Evolutionary conservation across 2,113 vertebrate genomes (phyloP).

Genomic region (Engystomops pustulosus): DNA sequence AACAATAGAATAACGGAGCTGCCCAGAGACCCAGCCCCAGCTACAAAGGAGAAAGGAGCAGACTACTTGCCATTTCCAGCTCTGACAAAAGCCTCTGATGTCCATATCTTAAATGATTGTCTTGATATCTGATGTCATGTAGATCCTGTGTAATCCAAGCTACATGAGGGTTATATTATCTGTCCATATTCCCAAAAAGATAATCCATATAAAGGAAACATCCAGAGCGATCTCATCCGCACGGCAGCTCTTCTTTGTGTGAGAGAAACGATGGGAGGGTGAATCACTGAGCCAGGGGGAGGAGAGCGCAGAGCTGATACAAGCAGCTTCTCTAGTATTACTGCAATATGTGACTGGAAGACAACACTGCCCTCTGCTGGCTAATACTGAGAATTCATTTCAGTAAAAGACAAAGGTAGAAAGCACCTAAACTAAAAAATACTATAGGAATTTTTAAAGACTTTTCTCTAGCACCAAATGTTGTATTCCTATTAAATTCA

Average conservation of each 20-base stretch:
- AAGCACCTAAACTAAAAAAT: too few relatives aligned
- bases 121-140: neutral
- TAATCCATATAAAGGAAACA: constrained; percentile 58
- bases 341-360: neutral
- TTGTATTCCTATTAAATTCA: too few relatives aligned
- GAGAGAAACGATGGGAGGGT: constrained; percentile 68
- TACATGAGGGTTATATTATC: neutral
- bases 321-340: constrained; percentile 65
- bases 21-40: constrained; percentile 23
- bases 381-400: neutral
- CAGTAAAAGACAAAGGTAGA: too few relatives aligned
- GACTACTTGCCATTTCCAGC: constrained; percentile 58
- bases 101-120: constrained; percentile 70
- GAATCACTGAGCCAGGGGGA: constrained; percentile 71
- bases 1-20: constrained; percentile 73
- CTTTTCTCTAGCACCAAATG: too few relatives aligned
- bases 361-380: neutral
- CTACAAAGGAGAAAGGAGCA: constrained; percentile 35
- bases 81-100: constrained; percentile 66
- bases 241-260: constrained; percentile 50
- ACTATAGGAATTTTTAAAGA: too few relatives aligned
- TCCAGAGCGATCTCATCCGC: too few relatives aligned
- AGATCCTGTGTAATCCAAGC: constrained; percentile 37
- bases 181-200: constrained; percentile 58
- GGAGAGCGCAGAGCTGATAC: constrained; percentile 66